Evolutionary conservation across 2,888 invertebrate species (phyloP).

Genomic region (Incurvaria masculella): DNA sequence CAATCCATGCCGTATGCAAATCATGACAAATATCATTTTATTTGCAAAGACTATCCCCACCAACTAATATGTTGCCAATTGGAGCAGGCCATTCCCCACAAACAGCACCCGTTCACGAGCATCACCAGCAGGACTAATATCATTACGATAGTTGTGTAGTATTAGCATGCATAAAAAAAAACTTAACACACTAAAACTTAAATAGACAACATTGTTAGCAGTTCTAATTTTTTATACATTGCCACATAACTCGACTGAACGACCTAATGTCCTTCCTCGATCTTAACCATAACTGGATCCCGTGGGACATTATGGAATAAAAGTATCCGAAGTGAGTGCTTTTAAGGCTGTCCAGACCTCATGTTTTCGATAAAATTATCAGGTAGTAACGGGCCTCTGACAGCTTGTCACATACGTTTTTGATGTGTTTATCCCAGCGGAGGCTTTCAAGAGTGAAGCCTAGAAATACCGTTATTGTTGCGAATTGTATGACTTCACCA

Average conservation of each 20-base stretch:
- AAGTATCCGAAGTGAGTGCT: neutral
- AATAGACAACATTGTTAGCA: slow-evolving; percentile 1
- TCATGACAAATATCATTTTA: too few relatives aligned
- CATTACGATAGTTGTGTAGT: too few relatives aligned
- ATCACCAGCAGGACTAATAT: too few relatives aligned
- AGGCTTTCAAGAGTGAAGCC: neutral
- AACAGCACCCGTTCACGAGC: too few relatives aligned
- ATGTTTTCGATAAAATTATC: neutral
- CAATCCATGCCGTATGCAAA: too few relatives aligned
- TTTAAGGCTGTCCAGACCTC: neutral
- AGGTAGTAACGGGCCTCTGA: neutral
- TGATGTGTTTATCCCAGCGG: neutral
- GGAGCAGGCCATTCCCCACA: too few relatives aligned
- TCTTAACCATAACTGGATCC: neutral
- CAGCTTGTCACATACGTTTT: neutral
- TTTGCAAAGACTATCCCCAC: too few relatives aligned
- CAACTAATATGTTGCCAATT: too few relatives aligned
- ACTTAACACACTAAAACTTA: too few relatives aligned
- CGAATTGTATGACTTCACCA: neutral
- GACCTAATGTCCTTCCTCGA: neutral
- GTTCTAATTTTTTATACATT: neutral
- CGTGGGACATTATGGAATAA: neutral
- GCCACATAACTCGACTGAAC: neutral
- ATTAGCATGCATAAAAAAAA: too few relatives aligned
- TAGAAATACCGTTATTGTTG: neutral